Base-by-base conservation (phyloP, 1,140 invertebrate species). In the Archivesica marissinica region DNA sequence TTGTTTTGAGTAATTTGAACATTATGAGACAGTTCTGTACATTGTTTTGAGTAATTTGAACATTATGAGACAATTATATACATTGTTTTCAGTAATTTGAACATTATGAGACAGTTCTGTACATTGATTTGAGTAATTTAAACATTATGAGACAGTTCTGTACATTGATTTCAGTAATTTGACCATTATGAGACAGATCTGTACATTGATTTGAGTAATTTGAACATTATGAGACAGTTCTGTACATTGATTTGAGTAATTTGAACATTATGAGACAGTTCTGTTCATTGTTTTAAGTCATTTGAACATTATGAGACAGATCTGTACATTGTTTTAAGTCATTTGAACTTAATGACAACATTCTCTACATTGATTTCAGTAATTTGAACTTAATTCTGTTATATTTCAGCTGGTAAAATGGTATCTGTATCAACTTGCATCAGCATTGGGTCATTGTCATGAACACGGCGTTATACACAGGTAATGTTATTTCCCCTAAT, bases 371-470 rank as follows among this genome's bases (percentile, higher is more conserved):
- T 9, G 17, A 47, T 9, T 47, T 47, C 7, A 7, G 7, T 7
- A 7, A 7, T 47, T 47, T 47, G 41, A 47, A 47, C 3, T n/a
- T 20, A 52, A n/a, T 7, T 52, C 17, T 52, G 4, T 23, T 7
- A 52, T 35, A 6, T 87, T 89, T 59, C 86, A 93, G 92, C 78
- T 86, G 28, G 90, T 93, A 15, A 82, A 89, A 52, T 94, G 93
- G 93, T 94, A 93, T 77, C 78, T 93, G 50, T 93, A 90, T 78
- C 93, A 94, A 84, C 41, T 93, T 33, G 85, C 89, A 9, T 93
- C 91, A 66, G 93, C 94, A 23, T 56, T 94, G n/a, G 87, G 87
- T 33, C 91, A 94, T 74, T 93, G 94, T 75, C 94, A 94, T 85
- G 87, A 92, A 33, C 89, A 89, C 87, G 93, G 91, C 33, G 93